phyloP scores from a whole-genome alignment of 2,888 invertebrate species.

The Acleris cristana region DNA sequence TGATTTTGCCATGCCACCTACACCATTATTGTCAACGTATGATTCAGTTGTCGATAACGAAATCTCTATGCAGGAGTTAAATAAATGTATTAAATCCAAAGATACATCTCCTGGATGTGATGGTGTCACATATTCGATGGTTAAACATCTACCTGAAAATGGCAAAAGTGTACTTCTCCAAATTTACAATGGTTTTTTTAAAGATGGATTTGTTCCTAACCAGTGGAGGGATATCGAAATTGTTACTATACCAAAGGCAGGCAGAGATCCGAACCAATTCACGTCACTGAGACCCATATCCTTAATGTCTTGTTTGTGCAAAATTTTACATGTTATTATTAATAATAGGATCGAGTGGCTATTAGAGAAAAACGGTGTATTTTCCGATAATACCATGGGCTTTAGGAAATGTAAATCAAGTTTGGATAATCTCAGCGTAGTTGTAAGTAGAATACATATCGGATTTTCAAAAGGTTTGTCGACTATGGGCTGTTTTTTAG shows the following conservation, averaged over 20 bases:
- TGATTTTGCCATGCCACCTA: too few relatives aligned
- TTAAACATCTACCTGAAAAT: too few relatives aligned
- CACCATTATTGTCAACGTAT: too few relatives aligned
- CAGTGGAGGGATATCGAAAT: neutral
- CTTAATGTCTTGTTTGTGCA: too few relatives aligned
- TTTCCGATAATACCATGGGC: slow-evolving; percentile 31
- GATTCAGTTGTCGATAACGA: too few relatives aligned
- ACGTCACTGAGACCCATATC: neutral
- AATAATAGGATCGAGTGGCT: neutral
- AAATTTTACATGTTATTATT: neutral
- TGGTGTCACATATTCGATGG: too few relatives aligned
- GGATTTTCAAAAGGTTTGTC: slow-evolving; percentile 39
- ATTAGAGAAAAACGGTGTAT: slow-evolving; percentile 1
- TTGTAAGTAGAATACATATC: slow-evolving; percentile 34
- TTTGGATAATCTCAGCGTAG: slow-evolving; percentile 30
- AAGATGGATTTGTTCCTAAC: neutral
- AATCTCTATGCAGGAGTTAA: too few relatives aligned
- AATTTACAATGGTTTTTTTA: neutral
- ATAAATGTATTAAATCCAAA: too few relatives aligned
- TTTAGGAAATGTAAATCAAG: slow-evolving; percentile 39
- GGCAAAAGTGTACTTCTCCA: too few relatives aligned
- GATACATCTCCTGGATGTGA: too few relatives aligned
- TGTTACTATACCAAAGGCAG: neutral
- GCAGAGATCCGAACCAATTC: neutral
- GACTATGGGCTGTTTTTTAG: slow-evolving; percentile 45